Conservation (phyloP, 1,140 invertebrate species). For the Hetaerina americana region DNA sequence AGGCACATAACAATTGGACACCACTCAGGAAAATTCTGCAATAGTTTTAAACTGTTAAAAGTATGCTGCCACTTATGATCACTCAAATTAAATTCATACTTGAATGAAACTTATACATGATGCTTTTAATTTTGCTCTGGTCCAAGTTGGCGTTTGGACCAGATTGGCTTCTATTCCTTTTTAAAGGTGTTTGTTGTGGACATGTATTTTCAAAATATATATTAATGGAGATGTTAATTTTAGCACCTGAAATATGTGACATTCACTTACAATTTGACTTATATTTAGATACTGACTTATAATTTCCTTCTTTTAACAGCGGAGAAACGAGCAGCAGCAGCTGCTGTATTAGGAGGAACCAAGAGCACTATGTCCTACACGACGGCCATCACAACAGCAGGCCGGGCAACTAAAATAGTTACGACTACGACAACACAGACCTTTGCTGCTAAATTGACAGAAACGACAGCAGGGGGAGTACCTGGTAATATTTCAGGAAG, state of each 20-base stretch:
- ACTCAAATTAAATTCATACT: too few species aligned
- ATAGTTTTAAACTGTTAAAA: too few species aligned
- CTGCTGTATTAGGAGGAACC: conserved; percentile 29
- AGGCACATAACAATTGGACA: too few species aligned
- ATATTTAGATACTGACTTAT: too few species aligned
- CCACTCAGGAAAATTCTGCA: too few species aligned
- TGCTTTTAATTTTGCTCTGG: not conserved
- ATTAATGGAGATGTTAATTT: too few species aligned
- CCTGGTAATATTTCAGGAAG: conserved; percentile 20
- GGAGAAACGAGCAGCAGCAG: conserved; percentile 24
- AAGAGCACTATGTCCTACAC: conserved; percentile 49
- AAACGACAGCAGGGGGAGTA: conserved; percentile 29
- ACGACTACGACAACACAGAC: conserved; percentile 37
- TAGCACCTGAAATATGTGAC: too few species aligned
- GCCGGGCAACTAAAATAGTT: conserved; percentile 32
- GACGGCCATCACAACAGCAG: conserved; percentile 41
- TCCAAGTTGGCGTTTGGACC: not conserved
- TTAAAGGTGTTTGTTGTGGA: too few species aligned
- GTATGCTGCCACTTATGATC: too few species aligned
- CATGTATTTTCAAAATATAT: not conserved
- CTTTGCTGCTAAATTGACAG: conserved; percentile 46
- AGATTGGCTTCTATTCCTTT: not conserved
- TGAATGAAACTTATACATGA: too few species aligned
- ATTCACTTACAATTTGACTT: too few species aligned
- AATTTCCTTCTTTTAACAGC: conserved; percentile 11